Conservation (phyloP, 2,113 vertebrate genomes). For the Microcebus lehilahytsara region DNA sequence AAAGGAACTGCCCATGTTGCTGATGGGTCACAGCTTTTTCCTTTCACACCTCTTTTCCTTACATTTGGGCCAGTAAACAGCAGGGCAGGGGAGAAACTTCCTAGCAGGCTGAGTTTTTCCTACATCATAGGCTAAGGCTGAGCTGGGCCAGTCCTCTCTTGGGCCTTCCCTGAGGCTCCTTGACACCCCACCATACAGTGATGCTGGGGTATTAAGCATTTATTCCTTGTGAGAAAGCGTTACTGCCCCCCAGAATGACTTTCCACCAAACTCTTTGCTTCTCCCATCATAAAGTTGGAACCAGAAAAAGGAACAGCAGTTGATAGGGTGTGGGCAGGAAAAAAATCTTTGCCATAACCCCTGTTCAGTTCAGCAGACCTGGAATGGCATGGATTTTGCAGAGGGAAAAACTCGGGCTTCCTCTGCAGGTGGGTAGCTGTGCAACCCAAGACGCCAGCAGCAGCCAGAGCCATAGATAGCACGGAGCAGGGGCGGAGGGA, state of each 20-base stretch:
- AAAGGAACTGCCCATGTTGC: not conserved
- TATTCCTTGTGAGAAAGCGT: not conserved
- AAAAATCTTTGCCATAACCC: not conserved
- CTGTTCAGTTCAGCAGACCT: not conserved
- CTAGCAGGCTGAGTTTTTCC: not conserved
- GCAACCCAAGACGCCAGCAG: not conserved
- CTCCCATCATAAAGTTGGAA: not conserved
- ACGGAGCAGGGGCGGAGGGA: not conserved
- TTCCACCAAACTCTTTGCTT: not conserved
- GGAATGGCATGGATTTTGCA: not conserved
- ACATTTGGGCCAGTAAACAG: not conserved
- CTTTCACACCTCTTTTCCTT: not conserved
- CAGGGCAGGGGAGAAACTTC: accelerated
- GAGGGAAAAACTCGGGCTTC: not conserved
- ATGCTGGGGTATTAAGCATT: not conserved
- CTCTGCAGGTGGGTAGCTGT: not conserved
- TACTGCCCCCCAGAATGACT: not conserved
- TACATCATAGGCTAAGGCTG: not conserved
- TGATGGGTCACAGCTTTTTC: not conserved
- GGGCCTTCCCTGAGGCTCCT: not conserved
- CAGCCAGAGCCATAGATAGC: not conserved
- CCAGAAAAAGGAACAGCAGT: not conserved
- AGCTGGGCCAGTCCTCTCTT: not conserved
- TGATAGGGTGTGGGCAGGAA: not conserved
- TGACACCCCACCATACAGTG: not conserved